A percentile compares a stretch with the other conserved stretches of the same genome.
phyloP scores from a whole-genome alignment of 1,140 invertebrate species.

The Stegodyphus dumicola region DNA sequence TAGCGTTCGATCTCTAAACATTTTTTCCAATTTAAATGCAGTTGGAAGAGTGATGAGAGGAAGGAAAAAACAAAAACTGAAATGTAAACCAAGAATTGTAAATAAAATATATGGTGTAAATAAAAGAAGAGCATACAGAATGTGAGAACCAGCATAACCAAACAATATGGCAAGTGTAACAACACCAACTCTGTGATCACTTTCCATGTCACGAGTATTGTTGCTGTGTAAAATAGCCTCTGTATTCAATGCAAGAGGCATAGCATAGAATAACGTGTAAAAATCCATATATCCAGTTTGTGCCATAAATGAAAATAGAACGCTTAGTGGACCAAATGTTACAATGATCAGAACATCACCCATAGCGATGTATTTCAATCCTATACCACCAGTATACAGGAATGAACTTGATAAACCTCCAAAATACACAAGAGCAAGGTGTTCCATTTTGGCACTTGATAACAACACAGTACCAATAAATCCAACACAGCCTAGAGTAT shows the following conservation, averaged over 20 bases:
- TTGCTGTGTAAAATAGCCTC: constrained; percentile 96
- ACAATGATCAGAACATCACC: constrained; percentile 90
- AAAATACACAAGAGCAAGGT: constrained; percentile 93
- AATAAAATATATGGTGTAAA: constrained; percentile 93
- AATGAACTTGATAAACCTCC: constrained; percentile 96
- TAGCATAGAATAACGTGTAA: constrained; percentile 90
- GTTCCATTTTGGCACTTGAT: constrained; percentile 92
- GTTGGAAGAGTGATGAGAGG: constrained; percentile 86
- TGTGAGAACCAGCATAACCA: constrained; percentile 88
- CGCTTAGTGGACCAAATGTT: constrained; percentile 93
- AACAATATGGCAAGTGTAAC: constrained; percentile 94
- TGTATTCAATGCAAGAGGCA: constrained; percentile 92
- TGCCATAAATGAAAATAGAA: constrained; percentile 92
- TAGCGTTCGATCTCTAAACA: constrained; percentile 84
- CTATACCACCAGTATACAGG: constrained; percentile 89
- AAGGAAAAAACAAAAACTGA: constrained; percentile 85
- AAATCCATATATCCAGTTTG: constrained; percentile 88
- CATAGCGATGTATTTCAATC: constrained; percentile 91
- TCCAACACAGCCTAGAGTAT: constrained; percentile 86
- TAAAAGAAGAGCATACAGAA: constrained; percentile 88
- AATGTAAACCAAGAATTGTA: constrained; percentile 82
- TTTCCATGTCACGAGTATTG: constrained; percentile 90
- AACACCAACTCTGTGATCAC: constrained; percentile 85
- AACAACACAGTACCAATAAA: constrained; percentile 83
- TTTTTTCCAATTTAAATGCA: constrained; percentile 90